Percentiles rank a stretch among this genome's conserved stretches.
These are phyloP conservation scores for Lasioglossum baleicum DNA, from an alignment of 1,140 invertebrate species.

Conservation along the genomic window DNA sequence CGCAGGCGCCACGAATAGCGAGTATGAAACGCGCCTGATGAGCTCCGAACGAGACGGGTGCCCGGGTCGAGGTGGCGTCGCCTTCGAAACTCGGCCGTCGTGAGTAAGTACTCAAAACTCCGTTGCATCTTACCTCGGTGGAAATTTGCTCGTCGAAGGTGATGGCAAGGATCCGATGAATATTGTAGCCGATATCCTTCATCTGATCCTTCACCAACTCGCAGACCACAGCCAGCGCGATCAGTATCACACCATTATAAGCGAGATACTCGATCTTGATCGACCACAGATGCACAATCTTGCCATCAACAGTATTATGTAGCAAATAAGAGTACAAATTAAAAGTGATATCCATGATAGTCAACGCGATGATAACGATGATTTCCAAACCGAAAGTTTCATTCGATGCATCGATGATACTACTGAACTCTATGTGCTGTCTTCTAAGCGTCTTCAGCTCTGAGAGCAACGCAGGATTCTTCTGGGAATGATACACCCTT, in stretches of 20 bases:
- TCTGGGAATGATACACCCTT: slow-evolving; percentile 65
- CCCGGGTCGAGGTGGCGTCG: no score
- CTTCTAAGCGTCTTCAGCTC: slow-evolving; percentile 64
- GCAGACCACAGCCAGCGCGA: slow-evolving; percentile 55
- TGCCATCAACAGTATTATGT: not conserved
- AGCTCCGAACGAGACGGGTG: no score
- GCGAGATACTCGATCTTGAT: slow-evolving; percentile 44
- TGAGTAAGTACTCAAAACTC: no score
- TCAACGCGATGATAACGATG: slow-evolving; percentile 54
- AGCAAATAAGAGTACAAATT: slow-evolving; percentile 69
- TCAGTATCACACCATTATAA: slow-evolving; percentile 64
- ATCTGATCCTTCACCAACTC: slow-evolving; percentile 66
- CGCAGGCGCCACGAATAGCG: no score
- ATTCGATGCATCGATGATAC: slow-evolving; percentile 64
- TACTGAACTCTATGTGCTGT: slow-evolving; percentile 65
- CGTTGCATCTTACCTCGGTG: slow-evolving; percentile 60
- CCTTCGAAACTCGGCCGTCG: no score
- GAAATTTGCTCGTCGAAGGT: slow-evolving; percentile 66
- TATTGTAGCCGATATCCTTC: slow-evolving; percentile 47
- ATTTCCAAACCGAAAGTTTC: slow-evolving; percentile 60
- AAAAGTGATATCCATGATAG: slow-evolving; percentile 70
- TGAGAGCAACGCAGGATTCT: slow-evolving; percentile 66
- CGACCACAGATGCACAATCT: slow-evolving; percentile 56
- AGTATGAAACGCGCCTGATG: no score
- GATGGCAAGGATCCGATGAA: slow-evolving; percentile 66